Percentiles rank a stretch among this genome's conserved stretches.
These are phyloP conservation scores for Scrobipalpa costella DNA, from an alignment of 2,888 invertebrate species.

Conservation along the genomic window DNA sequence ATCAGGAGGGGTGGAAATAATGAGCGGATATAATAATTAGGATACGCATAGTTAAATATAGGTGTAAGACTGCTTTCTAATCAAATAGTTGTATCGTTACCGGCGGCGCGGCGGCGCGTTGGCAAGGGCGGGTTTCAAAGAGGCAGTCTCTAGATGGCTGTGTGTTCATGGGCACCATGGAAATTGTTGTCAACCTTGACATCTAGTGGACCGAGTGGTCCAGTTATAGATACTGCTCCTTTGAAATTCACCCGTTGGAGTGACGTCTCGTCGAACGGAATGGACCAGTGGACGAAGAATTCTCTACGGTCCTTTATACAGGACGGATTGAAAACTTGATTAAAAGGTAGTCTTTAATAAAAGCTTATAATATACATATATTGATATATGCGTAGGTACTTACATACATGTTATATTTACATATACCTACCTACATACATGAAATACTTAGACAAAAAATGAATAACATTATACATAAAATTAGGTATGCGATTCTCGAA, in stretches of 20 bases:
- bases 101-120: no score
- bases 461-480: neutral
- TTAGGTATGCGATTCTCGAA: no score
- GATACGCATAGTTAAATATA: neutral
- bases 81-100: neutral
- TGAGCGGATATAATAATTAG: neutral
- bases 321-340: neutral
- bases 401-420: neutral
- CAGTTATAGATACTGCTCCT: no score
- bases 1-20: slow-evolving; percentile 28
- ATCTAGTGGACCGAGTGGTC: no score
- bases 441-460: neutral
- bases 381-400: neutral
- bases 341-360: slow-evolving; percentile 3
- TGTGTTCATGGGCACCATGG: no score
- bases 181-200: no score
- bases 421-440: neutral
- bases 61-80: neutral
- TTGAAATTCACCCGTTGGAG: neutral
- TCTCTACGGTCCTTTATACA: neutral
- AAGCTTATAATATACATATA: neutral
- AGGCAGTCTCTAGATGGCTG: neutral
- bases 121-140: neutral
- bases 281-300: neutral
- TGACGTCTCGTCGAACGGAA: neutral